A percentile compares a stretch with the other conserved stretches of the same genome.
These are phyloP conservation scores for Mionectes macconnelli DNA, from an alignment of 2,113 vertebrate genomes.

Conservation along the genomic window DNA sequence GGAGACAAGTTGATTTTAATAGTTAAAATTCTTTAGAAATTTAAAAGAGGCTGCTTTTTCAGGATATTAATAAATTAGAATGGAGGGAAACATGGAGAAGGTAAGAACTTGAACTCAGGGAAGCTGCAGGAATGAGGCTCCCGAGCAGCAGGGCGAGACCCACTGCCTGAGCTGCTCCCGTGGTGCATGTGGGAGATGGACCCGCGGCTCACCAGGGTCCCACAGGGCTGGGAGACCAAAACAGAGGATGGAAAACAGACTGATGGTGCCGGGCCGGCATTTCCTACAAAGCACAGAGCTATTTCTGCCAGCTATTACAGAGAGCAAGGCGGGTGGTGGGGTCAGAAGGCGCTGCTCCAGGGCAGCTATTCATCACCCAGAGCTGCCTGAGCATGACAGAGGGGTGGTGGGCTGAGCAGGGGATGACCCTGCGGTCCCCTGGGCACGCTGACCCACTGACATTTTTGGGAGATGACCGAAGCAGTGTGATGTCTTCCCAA, in stretches of 20 bases:
- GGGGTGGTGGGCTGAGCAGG: background rate
- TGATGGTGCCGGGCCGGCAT: rapidly evolving
- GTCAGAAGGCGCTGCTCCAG: background rate
- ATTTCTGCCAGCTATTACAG: background rate
- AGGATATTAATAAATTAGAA: background rate
- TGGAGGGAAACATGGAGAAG: background rate
- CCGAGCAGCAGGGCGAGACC: background rate
- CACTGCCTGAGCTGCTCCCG: background rate
- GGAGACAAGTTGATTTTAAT: background rate
- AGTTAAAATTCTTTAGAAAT: background rate
- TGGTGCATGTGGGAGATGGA: rapidly evolving
- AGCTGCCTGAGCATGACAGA: rapidly evolving
- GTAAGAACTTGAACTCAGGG: background rate
- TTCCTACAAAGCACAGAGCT: background rate
- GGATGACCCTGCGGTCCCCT: rapidly evolving
- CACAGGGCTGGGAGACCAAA: background rate
- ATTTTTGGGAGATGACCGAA: background rate
- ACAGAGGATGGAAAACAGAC: background rate
- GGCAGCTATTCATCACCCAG: background rate
- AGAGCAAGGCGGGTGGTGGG: rapidly evolving
- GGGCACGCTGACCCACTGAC: rapidly evolving
- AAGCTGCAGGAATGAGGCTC: background rate
- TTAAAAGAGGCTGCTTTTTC: background rate
- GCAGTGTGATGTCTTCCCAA: rapidly evolving
- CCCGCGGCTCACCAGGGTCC: rapidly evolving